These are phyloP conservation scores for Stomatorhinus ivindoensis DNA, from an alignment of 2,113 vertebrate genomes.

Conservation along the genomic window DNA sequence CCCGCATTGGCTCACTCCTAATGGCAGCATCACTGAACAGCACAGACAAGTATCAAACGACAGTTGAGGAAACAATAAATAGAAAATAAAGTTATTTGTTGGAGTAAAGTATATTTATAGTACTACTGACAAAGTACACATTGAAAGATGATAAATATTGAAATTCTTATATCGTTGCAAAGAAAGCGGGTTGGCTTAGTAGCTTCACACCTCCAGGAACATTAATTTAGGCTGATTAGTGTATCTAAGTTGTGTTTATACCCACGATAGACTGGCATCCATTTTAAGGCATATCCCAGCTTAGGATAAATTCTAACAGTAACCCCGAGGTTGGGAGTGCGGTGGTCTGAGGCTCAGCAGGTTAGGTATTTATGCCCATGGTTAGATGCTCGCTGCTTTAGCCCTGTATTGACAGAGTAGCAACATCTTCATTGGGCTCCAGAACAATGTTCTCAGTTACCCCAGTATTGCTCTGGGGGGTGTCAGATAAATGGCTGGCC, in stretches of 20 bases:
- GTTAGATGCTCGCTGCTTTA: not conserved
- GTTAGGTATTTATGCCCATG: not conserved
- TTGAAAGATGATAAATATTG: not conserved
- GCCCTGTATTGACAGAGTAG: too few species aligned
- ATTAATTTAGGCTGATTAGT: not conserved
- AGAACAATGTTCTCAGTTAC: not conserved
- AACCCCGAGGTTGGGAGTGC: not conserved
- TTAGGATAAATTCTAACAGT: not conserved
- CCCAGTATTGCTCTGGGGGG: too few species aligned
- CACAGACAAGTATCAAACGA: not conserved
- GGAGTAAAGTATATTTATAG: too few species aligned
- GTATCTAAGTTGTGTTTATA: not conserved
- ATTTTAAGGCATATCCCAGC: not conserved
- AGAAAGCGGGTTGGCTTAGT: not conserved
- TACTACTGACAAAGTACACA: not conserved
- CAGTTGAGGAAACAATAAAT: not conserved
- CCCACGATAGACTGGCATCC: too few species aligned
- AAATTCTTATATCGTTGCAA: not conserved
- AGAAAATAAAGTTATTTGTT: not conserved
- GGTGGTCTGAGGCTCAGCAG: not conserved
- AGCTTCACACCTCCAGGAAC: not conserved
- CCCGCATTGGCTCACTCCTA: not conserved
- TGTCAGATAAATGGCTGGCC: too few species aligned
- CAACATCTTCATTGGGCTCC: not conserved
- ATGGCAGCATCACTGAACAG: not conserved